Percentiles rank a stretch among this genome's conserved stretches.
phyloP scores from a whole-genome alignment of 2,797 vertebrate genomes.

The Holocentrus rufus region DNA sequence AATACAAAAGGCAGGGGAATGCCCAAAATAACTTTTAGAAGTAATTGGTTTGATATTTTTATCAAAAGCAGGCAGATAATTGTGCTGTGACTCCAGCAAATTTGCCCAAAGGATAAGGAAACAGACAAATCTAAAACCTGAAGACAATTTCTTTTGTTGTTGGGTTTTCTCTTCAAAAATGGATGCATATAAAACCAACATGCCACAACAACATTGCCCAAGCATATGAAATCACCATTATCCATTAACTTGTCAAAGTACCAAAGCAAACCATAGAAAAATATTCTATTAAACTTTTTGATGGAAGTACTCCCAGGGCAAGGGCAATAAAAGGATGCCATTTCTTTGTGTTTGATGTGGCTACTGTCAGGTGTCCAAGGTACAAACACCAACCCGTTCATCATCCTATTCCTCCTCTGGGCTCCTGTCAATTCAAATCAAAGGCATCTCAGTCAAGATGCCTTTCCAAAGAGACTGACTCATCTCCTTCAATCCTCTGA shows the following conservation, averaged over 20 bases:
- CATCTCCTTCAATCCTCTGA: slow-evolving; percentile 24
- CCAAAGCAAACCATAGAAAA: neutral
- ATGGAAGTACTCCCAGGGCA: neutral
- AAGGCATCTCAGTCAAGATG: slow-evolving; percentile 16
- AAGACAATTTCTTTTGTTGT: neutral
- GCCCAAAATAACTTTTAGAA: neutral
- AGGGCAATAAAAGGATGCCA: neutral
- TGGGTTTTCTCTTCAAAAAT: neutral
- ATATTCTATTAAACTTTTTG: neutral
- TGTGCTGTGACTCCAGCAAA: neutral
- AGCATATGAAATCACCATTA: neutral
- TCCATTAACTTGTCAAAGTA: neutral
- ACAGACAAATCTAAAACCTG: neutral
- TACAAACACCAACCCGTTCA: neutral
- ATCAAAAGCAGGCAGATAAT: neutral
- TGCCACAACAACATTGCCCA: slow-evolving; percentile 20
- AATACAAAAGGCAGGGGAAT: neutral
- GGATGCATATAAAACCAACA: slow-evolving; percentile 1
- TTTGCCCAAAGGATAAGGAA: neutral
- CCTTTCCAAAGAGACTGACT: slow-evolving; percentile 33
- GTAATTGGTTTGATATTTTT: neutral
- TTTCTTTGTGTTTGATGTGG: neutral
- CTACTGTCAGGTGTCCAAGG: slow-evolving; percentile 7
- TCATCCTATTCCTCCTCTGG: slow-evolving; percentile 15
- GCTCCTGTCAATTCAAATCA: slow-evolving; percentile 40